phyloP scores from a whole-genome alignment of 2,113 vertebrate genomes.

The Suncus etruscus region DNA sequence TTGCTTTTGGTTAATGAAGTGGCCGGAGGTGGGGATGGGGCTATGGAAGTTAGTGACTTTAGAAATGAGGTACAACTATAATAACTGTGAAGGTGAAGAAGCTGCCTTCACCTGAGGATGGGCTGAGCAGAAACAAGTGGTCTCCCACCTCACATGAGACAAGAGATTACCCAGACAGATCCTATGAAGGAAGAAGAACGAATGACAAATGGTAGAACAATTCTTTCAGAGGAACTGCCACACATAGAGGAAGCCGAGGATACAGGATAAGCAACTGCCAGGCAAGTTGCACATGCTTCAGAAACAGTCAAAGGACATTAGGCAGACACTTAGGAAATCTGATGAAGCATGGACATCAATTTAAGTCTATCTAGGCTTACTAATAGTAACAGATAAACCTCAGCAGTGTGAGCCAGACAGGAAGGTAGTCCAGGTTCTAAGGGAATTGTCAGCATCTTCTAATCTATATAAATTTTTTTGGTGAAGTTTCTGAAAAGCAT shows the following conservation, averaged over 20 bases:
- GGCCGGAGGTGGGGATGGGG: not conserved
- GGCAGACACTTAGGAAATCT: not conserved
- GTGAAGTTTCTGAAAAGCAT: not conserved
- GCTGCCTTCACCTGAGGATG: too few relatives aligned
- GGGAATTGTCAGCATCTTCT: not conserved
- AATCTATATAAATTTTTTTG: constrained; percentile 40
- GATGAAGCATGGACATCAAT: not conserved
- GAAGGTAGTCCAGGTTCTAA: too few relatives aligned
- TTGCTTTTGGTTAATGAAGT: constrained; percentile 5
- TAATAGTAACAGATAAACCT: not conserved
- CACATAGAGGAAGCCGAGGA: not conserved
- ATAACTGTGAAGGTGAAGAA: too few relatives aligned
- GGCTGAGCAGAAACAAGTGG: too few relatives aligned
- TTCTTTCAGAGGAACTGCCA: not conserved
- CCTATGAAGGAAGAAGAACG: too few relatives aligned
- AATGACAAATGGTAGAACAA: not conserved
- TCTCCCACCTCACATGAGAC: too few relatives aligned
- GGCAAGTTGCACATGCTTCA: not conserved
- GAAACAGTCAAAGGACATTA: not conserved
- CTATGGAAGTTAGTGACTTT: not conserved
- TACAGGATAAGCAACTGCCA: not conserved
- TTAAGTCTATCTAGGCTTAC: not conserved
- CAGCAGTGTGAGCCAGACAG: not conserved
- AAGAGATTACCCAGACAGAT: too few relatives aligned
- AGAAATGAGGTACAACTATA: not conserved